Base-by-base conservation (phyloP, 2,888 invertebrate species). In the Zaprionus bogoriensis region DNA sequence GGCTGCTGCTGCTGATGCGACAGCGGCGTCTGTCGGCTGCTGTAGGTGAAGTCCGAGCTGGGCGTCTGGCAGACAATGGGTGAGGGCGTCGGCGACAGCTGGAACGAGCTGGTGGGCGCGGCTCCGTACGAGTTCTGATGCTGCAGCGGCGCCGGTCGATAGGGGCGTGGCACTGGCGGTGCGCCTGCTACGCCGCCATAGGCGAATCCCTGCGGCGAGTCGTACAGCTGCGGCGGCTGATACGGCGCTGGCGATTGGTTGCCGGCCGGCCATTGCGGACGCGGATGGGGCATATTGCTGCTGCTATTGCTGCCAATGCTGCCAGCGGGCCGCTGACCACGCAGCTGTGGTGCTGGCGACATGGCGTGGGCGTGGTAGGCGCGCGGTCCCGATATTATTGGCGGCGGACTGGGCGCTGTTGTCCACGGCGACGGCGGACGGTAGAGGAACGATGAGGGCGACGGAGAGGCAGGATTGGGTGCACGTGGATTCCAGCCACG, bases 401-500 rank as follows among this genome's bases (percentile, higher is more conserved):
- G 95, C n/a, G 95, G 94, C 1, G 95, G 95, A 74, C 95, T 94
- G 1, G 95, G 94, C 6, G 94, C 90, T 22, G 90, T 84, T 44
- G 79, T 89, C 92, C 95, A 95, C 46, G 96, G 95, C 30, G 95
- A 95, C 10, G 94, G 94, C 27, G 95, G 94, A 28, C 95, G 93
- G 90, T 94, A 95, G 83, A 94, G 93, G 69, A 94, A 93, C 2
- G 92, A 92, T 38, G 93, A 93, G 47, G 94, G 94, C 87, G 92
- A 91, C 22, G 90, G 87, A 6, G 89, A 87, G 64, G 88, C 77
- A 50, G 89, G 80, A 77, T 89, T 89, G 25, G 74, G 87, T 28
- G 78, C 83, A 62, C 90, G 88, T 57, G 90, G 89, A 78, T 89
- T 90, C 90, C 90, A 90, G 83, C 91, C 89, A 86, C 90, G 88